These are phyloP conservation scores for Bombus waltoni DNA, from an alignment of 1,140 invertebrate species.

Conservation along the genomic window DNA sequence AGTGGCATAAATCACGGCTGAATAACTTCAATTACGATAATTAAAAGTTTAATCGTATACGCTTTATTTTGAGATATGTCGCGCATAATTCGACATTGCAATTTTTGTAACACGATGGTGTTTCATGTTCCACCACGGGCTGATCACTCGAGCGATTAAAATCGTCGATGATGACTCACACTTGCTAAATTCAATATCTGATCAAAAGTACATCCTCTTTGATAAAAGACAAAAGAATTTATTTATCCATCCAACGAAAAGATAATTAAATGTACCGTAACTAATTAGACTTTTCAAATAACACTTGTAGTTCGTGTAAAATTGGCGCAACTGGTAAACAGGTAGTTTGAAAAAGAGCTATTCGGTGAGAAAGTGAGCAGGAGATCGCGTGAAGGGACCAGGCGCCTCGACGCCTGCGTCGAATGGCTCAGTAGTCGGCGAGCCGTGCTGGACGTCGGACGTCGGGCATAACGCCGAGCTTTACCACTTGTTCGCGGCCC, in stretches of 20 bases:
- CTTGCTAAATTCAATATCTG: not conserved
- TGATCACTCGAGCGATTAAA: not conserved
- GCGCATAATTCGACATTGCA: not conserved
- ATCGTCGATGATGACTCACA: not conserved
- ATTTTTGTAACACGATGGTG: not conserved
- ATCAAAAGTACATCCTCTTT: not conserved
- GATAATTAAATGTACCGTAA: not conserved
- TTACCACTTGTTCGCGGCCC: slow-evolving; percentile 52
- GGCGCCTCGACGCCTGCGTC: slow-evolving; percentile 65
- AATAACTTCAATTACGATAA: not conserved
- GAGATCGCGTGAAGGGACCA: slow-evolving; percentile 10
- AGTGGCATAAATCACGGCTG: too few relatives aligned
- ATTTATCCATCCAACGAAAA: not conserved
- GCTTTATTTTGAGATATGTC: not conserved
- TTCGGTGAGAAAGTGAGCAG: not conserved
- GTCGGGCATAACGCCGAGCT: slow-evolving; percentile 59
- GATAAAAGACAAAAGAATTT: not conserved
- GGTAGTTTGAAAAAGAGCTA: not conserved
- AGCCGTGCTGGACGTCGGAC: slow-evolving; percentile 63
- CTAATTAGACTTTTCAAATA: not conserved
- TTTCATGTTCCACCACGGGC: not conserved
- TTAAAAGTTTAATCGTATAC: not conserved
- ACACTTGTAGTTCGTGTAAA: not conserved
- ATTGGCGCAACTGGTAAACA: not conserved
- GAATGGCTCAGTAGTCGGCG: slow-evolving; percentile 67